Conservation (phyloP, 1,140 invertebrate genomes). For the Trichonephila clavata region DNA sequence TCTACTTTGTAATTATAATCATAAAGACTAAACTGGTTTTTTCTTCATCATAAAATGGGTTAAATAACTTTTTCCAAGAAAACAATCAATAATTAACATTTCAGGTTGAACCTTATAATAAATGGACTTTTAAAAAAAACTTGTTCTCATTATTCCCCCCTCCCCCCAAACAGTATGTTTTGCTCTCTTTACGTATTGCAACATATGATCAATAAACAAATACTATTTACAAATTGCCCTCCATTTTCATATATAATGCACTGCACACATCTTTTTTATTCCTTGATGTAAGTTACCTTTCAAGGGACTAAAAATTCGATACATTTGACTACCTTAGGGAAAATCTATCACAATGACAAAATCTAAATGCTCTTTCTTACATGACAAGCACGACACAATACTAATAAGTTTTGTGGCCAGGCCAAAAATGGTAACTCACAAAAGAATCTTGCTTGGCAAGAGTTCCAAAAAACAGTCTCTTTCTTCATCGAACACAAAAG, state of each 20-base stretch:
- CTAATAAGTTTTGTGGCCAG: constrained; percentile 75
- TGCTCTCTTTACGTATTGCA: constrained; percentile 33
- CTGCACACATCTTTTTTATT: constrained; percentile 48
- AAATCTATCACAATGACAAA: constrained; percentile 76
- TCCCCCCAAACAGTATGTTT: background rate
- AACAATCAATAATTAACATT: too few relatives aligned
- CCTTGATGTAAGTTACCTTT: constrained; percentile 9
- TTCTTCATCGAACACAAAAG: constrained; percentile 58
- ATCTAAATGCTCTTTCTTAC: constrained; percentile 75
- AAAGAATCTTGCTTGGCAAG: constrained; percentile 75
- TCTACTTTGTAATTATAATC: too few relatives aligned
- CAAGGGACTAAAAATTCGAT: constrained; percentile 68
- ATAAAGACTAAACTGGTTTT: too few relatives aligned
- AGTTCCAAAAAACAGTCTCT: constrained; percentile 53
- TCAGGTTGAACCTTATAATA: background rate
- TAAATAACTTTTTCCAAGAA: too few relatives aligned
- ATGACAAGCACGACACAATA: constrained; percentile 72
- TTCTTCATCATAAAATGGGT: too few relatives aligned
- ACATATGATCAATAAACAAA: constrained; percentile 43
- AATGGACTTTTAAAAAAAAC: constrained; percentile 35
- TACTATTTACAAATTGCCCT: constrained; percentile 70
- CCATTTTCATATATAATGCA: constrained; percentile 56
- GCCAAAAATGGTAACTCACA: constrained; percentile 69
- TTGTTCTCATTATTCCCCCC: background rate
- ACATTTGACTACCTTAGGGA: constrained; percentile 75